Evolutionary conservation across 2,113 vertebrate genomes (phyloP), one percentile per base, ranked within the genome.

Genomic region (Pagrus major): DNA sequence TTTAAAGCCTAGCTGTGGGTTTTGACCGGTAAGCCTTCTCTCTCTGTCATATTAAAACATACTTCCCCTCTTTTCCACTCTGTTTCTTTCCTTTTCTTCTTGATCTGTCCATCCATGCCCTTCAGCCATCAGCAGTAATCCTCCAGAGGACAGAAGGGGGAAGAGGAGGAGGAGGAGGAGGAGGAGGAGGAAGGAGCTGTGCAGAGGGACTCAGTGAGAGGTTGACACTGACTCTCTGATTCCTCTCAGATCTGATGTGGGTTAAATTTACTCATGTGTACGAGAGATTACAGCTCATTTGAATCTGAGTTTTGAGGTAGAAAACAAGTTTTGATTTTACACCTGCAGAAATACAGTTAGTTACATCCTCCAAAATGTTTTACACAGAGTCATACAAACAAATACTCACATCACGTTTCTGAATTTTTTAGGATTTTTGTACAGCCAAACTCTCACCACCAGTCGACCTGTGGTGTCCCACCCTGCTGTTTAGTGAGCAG

Each of bases 91-190:
- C 14, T 20, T 54, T 47, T 54, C 46, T 55, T 37, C 76, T 35
- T n/a, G 52, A 67, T 0, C 66, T 61, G 59, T 76, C 66, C 71
- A 61, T 56, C 71, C 76, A 5, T 46, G 71, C 56, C 12, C 80
- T 76, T 66, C 65, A 55, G 7, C 68, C 21, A 69, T 39, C 64
- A 15, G 79, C 46, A 5, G 0, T 75, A 75, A 78, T 75, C 59
- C 65, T 12, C 29, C 18, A 51, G 25, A 58, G 56, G 56, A 70
- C 56, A 25, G 64, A 47, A 0, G 31, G 12, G 41, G 39, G 46
- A 25, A 23, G 59, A 39, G 27, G 31, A 39, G 1, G 41, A 33
- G 21, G 33, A 71, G 27, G 67, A 58, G 54, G 39, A 44, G 52
- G 18, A 29, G 27, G 49, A 18, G 6, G 42, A 5, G 27, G 25